Evolutionary conservation across 2,888 invertebrate species (phyloP).

Genomic region (Latrodectus hesperus): DNA sequence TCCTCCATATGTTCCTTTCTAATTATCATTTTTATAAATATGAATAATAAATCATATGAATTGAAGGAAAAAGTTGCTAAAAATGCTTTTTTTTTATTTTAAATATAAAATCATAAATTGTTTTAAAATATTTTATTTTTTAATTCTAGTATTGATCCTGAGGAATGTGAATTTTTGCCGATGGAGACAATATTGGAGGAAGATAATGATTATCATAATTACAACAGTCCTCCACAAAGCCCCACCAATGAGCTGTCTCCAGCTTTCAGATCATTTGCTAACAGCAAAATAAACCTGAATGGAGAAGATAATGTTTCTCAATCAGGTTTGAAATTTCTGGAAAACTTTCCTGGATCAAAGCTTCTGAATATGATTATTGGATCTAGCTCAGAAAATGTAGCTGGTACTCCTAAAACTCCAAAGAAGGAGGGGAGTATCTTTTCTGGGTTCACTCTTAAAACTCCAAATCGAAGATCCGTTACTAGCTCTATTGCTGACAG

Average conservation of each 20-base stretch:
- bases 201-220: conserved; percentile 64
- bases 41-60: too few species aligned
- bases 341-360: conserved; percentile 59
- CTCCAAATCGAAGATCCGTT: conserved; percentile 61
- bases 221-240: conserved; percentile 69
- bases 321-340: conserved; percentile 57
- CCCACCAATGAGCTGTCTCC: conserved; percentile 67
- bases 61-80: too few species aligned
- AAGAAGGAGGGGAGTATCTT: conserved; percentile 64
- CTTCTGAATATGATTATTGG: conserved; percentile 69
- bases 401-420: conserved; percentile 37
- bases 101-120: not conserved
- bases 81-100: too few species aligned
- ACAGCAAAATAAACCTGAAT: conserved; percentile 49
- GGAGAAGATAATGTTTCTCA: conserved; percentile 61
- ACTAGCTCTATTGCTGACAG: conserved; percentile 66
- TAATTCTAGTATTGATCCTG: conserved; percentile 67
- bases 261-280: conserved; percentile 37
- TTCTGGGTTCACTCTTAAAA: conserved; percentile 59
- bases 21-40: too few species aligned
- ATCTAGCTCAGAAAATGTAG: conserved; percentile 62
- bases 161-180: conserved; percentile 70
- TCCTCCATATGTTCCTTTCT: too few species aligned
- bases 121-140: not conserved
- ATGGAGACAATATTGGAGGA: conserved; percentile 70